A percentile compares a stretch with the other conserved stretches of the same genome.
Conservation (phyloP, 2,888 invertebrate species). For the Alloplasta piceator region DNA sequence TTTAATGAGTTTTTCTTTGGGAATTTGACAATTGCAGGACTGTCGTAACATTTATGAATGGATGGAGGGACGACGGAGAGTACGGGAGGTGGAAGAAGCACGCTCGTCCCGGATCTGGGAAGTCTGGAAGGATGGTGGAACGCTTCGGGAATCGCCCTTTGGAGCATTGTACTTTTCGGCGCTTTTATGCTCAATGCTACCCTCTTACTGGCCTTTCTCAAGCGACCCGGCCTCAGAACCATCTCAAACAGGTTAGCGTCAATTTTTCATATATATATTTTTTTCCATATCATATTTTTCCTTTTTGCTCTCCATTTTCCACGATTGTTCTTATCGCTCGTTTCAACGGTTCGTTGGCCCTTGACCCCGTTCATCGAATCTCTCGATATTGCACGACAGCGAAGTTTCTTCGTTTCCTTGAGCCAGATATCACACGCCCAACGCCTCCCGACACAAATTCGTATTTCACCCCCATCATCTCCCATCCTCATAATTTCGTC, state of each 20-base stretch:
- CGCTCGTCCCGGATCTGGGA: conserved; percentile 75
- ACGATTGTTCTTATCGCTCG: conserved; percentile 3
- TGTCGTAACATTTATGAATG: conserved; percentile 82
- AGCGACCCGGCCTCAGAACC: conserved; percentile 89
- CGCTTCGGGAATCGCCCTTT: conserved; percentile 76
- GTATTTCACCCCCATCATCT: conserved; percentile 1
- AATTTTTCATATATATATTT: not conserved
- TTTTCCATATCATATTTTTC: not conserved
- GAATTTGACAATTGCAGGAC: conserved; percentile 67
- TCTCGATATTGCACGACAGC: not conserved
- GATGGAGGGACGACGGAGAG: conserved; percentile 82
- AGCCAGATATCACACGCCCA: conserved; percentile 51
- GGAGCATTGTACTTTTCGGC: conserved; percentile 85
- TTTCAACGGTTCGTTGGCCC: conserved; percentile 3
- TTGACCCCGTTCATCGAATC: conserved; percentile 6
- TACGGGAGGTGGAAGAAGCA: conserved; percentile 77
- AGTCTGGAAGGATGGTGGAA: conserved; percentile 80
- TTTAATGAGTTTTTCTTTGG: not conserved
- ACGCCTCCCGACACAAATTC: not conserved
- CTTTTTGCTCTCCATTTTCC: not conserved
- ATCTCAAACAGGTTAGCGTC: conserved; percentile 90
- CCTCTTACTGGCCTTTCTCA: conserved; percentile 90
- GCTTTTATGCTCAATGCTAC: conserved; percentile 90
- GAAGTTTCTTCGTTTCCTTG: conserved; percentile 56
- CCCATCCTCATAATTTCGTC: not conserved